Percentiles rank a stretch among this genome's conserved stretches.
phyloP scores from a whole-genome alignment of 2,113 vertebrate species.

The Coptodon rendalli region DNA sequence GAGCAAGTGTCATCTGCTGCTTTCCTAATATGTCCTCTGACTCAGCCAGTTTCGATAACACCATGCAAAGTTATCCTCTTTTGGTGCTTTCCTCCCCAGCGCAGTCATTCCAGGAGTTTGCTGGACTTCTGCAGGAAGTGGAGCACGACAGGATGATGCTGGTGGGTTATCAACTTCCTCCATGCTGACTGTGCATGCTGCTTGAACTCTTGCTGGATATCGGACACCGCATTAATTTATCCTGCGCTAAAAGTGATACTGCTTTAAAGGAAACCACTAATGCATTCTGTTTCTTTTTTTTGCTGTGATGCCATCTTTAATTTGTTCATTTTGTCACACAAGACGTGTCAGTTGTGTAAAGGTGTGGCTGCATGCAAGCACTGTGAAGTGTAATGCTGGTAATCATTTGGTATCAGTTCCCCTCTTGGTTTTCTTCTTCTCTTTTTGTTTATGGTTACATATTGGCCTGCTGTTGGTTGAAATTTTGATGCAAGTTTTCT shows the following conservation, averaged over 20 bases:
- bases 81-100: conserved; percentile 66
- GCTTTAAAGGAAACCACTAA: neutral
- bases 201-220: neutral
- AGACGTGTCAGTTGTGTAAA: neutral
- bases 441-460: neutral
- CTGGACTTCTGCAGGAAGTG: conserved; percentile 89
- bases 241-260: neutral
- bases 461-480: neutral
- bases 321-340: neutral
- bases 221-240: neutral
- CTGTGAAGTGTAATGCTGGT: neutral
- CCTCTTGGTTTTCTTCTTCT: neutral
- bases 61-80: neutral
- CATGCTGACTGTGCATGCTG: neutral
- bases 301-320: neutral
- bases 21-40: neutral
- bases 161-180: conserved; percentile 75
- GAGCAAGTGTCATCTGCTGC: neutral
- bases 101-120: conserved; percentile 95
- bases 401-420: conserved; percentile 3
- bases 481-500: neutral
- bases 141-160: conserved; percentile 96
- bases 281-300: neutral
- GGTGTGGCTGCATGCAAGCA: neutral
- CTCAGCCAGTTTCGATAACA: neutral